Conservation (phyloP, 2,113 vertebrate genomes). For the Notarius quadriscutis region DNA sequence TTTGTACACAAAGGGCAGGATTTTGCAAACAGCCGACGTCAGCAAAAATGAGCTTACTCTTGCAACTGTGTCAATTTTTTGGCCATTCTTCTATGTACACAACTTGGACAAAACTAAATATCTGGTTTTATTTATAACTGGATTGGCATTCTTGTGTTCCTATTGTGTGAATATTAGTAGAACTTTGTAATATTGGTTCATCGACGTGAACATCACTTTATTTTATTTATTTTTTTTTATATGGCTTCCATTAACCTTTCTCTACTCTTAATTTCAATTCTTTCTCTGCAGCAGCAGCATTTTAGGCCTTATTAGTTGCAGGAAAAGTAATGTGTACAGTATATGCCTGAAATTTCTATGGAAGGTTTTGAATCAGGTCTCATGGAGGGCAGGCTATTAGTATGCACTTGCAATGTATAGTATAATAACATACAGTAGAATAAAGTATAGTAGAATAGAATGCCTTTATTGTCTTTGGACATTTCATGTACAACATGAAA, state of each 20-base stretch:
- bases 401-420: neutral
- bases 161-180: neutral
- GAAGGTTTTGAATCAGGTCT: neutral
- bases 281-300: neutral
- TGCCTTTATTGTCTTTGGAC: too few species aligned
- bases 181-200: neutral
- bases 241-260: neutral
- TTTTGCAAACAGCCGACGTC: neutral
- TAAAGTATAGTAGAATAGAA: too few species aligned
- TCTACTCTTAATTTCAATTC: neutral
- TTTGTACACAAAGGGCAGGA: conserved; percentile 23
- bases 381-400: neutral
- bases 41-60: neutral
- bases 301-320: neutral
- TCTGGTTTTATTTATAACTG: neutral
- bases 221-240: neutral
- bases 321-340: neutral
- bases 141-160: neutral
- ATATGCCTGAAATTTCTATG: neutral
- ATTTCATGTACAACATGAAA: too few species aligned
- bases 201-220: neutral
- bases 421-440: neutral
- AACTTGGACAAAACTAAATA: neutral
- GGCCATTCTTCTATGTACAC: neutral
- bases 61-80: neutral